Evolutionary conservation across 2,797 vertebrate species (phyloP).

Genomic region (Caiman crocodilus): DNA sequence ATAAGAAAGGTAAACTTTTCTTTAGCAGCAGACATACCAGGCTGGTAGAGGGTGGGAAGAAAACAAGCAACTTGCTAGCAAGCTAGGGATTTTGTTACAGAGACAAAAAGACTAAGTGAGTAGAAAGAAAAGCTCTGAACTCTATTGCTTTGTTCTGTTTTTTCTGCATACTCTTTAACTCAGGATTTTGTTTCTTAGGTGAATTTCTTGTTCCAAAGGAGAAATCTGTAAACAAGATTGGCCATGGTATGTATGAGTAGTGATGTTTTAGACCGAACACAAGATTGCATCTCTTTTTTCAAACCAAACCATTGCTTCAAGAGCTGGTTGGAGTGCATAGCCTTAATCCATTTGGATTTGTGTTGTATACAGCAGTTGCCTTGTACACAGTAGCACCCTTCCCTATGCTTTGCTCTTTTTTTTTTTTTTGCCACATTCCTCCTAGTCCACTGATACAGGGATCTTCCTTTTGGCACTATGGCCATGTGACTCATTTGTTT

Average conservation of each 20-base stretch:
- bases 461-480: background rate
- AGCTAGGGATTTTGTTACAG: background rate
- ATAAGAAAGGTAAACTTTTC: slow-evolving; percentile 86
- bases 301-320: background rate
- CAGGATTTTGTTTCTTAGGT: slow-evolving; percentile 79
- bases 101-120: background rate
- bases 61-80: background rate
- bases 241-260: slow-evolving; percentile 87
- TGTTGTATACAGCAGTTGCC: background rate
- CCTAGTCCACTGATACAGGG: fast-evolving
- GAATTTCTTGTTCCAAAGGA: slow-evolving; percentile 89
- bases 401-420: background rate
- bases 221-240: slow-evolving; percentile 93
- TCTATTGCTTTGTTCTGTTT: background rate
- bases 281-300: background rate
- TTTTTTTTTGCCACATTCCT: background rate
- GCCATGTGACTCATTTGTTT: background rate
- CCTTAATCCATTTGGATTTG: background rate
- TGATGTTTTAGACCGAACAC: background rate
- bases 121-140: fast-evolving
- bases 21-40: background rate
- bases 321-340: background rate
- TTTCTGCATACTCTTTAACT: background rate
- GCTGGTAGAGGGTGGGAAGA: fast-evolving
- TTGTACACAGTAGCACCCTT: background rate